phyloP scores from a whole-genome alignment of 1,140 invertebrate species.

The Amphibalanus amphitrite region DNA sequence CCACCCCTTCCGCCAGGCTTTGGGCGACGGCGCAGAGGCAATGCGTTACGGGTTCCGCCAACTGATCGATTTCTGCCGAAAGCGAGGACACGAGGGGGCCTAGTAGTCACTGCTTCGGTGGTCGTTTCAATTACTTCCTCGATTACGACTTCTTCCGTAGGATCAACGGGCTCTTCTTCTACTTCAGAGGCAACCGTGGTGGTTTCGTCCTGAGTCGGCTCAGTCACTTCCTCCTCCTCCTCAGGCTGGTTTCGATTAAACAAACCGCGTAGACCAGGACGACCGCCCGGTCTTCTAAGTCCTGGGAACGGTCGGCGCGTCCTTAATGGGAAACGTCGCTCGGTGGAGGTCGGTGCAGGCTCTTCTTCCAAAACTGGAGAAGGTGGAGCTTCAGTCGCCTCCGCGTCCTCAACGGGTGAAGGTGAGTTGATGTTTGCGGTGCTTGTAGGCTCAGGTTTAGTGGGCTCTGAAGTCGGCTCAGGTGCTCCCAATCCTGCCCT shows the following conservation, averaged over 20 bases:
- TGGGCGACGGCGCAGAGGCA: neutral
- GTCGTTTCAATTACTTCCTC: neutral
- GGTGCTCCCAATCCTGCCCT: neutral
- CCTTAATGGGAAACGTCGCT: neutral
- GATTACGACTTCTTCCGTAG: neutral
- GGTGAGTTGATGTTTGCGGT: neutral
- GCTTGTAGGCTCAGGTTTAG: neutral
- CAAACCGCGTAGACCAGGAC: neutral
- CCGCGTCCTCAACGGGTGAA: neutral
- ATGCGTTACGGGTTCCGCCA: neutral
- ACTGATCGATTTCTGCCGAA: neutral
- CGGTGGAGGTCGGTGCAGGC: neutral
- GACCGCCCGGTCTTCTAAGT: neutral
- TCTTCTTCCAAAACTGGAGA: neutral
- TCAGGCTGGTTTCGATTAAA: neutral
- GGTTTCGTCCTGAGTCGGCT: neutral
- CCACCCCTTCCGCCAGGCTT: neutral
- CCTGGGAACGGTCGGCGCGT: neutral
- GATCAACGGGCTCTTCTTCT: neutral
- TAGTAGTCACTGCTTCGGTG: neutral
- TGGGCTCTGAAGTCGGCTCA: neutral
- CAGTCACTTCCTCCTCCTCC: neutral
- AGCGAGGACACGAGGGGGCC: neutral
- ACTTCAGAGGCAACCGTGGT: neutral
- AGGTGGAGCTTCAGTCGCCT: too few relatives aligned